Evolutionary conservation across 2,113 vertebrate species (phyloP).

Genomic region (Mormoops blainvillei): DNA sequence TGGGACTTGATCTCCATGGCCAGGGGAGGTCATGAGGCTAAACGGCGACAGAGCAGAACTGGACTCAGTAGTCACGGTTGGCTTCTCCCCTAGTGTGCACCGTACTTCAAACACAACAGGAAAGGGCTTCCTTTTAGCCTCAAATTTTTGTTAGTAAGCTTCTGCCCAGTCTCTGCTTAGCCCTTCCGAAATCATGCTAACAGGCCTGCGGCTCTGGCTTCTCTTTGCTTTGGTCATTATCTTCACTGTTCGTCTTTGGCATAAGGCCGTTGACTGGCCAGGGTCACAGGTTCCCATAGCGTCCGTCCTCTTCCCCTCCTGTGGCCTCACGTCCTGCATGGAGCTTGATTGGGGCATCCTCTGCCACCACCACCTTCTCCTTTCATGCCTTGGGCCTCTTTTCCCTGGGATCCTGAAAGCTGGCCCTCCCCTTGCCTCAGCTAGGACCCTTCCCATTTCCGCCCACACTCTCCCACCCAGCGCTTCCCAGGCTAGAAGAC

Average conservation of each 20-base stretch:
- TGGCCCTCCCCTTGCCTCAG: neutral
- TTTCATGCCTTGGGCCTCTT: neutral
- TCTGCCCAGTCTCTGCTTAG: neutral
- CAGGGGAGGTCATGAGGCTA: neutral
- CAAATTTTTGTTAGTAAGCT: neutral
- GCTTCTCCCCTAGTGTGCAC: neutral
- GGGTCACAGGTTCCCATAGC: neutral
- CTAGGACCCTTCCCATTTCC: neutral
- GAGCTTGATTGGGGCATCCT: neutral
- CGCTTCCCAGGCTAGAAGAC: neutral
- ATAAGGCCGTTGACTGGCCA: accelerated
- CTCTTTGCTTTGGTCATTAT: neutral
- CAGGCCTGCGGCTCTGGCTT: neutral
- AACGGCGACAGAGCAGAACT: neutral
- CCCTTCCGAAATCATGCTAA: neutral
- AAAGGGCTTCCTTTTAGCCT: neutral
- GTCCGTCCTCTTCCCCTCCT: neutral
- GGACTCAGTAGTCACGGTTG: neutral
- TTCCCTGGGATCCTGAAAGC: neutral
- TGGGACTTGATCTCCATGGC: neutral
- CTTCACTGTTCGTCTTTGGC: neutral
- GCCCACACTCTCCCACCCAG: accelerated
- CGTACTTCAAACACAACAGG: neutral
- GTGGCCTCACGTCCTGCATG: neutral
- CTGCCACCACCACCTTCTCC: neutral